These are phyloP conservation scores for Semicossyphus pulcher DNA, from an alignment of 2,113 vertebrate genomes.

Conservation along the genomic window DNA sequence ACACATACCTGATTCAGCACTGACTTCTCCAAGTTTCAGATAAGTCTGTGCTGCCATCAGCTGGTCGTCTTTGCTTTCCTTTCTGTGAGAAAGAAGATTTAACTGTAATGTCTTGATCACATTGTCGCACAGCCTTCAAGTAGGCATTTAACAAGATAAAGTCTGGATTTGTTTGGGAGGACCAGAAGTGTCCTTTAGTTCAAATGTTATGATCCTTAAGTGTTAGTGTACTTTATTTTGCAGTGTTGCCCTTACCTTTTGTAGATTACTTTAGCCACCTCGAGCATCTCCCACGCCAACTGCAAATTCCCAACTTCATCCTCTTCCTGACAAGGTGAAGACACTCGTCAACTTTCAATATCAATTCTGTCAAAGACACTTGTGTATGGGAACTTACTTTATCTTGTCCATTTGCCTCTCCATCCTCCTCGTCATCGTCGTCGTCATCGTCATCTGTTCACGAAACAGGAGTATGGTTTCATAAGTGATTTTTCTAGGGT, in stretches of 20 bases:
- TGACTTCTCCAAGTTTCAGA: conserved; percentile 96
- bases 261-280: conserved; percentile 96
- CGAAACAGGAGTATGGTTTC: neutral
- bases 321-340: conserved; percentile 85
- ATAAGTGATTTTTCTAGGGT: neutral
- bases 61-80: conserved; percentile 91
- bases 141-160: neutral
- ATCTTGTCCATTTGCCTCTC: conserved; percentile 83
- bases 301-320: conserved; percentile 96
- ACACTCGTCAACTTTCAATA: too few species aligned
- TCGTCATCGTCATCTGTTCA: conserved; percentile 42
- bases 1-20: conserved; percentile 90
- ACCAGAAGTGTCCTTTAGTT: too few species aligned
- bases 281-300: conserved; percentile 98
- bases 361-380: neutral
- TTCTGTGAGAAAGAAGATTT: conserved; percentile 71
- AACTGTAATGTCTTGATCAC: neutral
- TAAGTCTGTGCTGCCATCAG: conserved; percentile 95
- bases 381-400: conserved; percentile 37
- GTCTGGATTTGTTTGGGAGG: neutral
- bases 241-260: conserved; percentile 85
- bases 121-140: neutral
- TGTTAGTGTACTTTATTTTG: too few species aligned
- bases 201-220: too few species aligned
- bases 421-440: conserved; percentile 81